A percentile compares a stretch with the other conserved stretches of the same genome.
phyloP scores from a whole-genome alignment of 1,140 invertebrate species.

The Aphis gossypii region DNA sequence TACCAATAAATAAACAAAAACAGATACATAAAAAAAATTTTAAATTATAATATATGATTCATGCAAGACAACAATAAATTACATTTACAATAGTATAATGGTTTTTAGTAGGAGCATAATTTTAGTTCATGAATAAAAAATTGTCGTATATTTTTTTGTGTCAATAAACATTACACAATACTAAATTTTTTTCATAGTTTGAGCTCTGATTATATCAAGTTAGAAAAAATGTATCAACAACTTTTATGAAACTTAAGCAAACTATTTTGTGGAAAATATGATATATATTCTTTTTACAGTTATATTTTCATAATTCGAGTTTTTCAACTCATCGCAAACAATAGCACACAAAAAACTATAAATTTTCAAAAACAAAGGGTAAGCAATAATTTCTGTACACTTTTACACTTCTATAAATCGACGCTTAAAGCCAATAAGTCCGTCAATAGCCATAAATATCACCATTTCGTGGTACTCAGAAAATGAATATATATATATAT shows the following conservation, averaged over 20 bases:
- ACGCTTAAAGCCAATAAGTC: constrained; percentile 44
- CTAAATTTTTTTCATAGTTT: background rate
- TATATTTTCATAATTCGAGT: constrained; percentile 20
- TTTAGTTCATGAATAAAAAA: background rate
- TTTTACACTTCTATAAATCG: constrained; percentile 49
- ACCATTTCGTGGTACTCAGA: constrained; percentile 10
- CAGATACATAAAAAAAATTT: background rate
- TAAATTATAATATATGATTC: background rate
- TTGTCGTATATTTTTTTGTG: background rate
- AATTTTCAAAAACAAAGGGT: constrained; percentile 40
- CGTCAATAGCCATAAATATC: constrained; percentile 44
- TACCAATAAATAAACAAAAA: background rate
- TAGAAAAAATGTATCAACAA: background rate
- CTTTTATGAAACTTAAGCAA: background rate
- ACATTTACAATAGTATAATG: background rate
- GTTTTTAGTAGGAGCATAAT: background rate
- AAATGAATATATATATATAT: background rate
- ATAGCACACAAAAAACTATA: constrained; percentile 23
- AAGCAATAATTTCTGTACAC: constrained; percentile 35
- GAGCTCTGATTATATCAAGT: background rate
- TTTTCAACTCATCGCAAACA: background rate
- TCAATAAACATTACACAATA: background rate
- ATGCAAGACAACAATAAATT: background rate
- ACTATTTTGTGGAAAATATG: background rate
- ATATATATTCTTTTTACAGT: background rate